Conservation (phyloP, 2,797 vertebrate species). For the Sebastes dallii region DNA sequence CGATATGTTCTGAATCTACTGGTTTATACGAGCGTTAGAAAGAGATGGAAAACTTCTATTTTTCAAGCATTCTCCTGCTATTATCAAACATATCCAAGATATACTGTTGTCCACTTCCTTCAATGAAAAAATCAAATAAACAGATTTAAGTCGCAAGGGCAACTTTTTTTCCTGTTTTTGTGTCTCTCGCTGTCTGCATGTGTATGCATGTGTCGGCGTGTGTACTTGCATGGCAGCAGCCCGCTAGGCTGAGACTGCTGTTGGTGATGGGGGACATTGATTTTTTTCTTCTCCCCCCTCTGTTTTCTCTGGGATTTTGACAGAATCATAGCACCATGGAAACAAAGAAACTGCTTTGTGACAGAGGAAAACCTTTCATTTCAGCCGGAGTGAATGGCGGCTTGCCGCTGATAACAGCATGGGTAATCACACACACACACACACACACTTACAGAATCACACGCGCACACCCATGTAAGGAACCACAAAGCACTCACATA, state of each 20-base stretch:
- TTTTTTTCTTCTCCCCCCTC: conserved; percentile 84
- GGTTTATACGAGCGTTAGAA: background rate
- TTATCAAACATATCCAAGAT: conserved; percentile 19
- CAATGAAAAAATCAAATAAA: conserved; percentile 35
- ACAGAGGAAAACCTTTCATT: conserved; percentile 83
- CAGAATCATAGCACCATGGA: conserved; percentile 96
- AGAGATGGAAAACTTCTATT: background rate
- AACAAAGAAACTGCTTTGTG: conserved; percentile 88
- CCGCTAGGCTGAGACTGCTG: conserved; percentile 66
- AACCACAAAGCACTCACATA: conserved; percentile 43
- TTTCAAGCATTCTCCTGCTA: conserved; percentile 6
- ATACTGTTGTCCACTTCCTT: background rate
- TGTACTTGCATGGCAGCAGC: conserved; percentile 58
- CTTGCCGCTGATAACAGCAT: conserved; percentile 80
- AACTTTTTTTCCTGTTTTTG: conserved; percentile 34
- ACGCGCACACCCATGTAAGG: conserved; percentile 26
- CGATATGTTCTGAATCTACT: background rate
- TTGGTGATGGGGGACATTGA: conserved; percentile 89
- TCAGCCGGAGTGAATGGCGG: conserved; percentile 72
- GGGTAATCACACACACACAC: conserved; percentile 73
- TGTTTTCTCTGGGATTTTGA: conserved; percentile 92
- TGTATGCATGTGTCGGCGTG: conserved; percentile 51
- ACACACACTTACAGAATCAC: conserved; percentile 15
- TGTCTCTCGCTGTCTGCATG: conserved; percentile 27
- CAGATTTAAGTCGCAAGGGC: conserved; percentile 19